Evolutionary conservation across 2,113 vertebrate species (phyloP).

Genomic region (Chunga burmeisteri): DNA sequence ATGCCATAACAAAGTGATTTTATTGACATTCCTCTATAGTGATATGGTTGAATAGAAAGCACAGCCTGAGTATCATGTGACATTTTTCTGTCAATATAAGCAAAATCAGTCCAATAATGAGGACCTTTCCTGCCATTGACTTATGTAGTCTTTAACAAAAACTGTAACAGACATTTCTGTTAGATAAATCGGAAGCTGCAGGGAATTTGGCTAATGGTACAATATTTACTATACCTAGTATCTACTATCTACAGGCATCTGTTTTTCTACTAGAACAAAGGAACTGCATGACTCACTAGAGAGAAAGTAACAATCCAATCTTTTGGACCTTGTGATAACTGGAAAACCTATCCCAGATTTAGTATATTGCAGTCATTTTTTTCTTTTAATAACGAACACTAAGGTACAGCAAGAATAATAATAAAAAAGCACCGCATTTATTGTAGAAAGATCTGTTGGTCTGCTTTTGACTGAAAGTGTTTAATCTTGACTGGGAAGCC

Average conservation of each 20-base stretch:
- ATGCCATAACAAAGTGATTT: slow-evolving; percentile 85
- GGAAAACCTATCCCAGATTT: slow-evolving; percentile 59
- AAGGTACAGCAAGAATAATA: slow-evolving; percentile 69
- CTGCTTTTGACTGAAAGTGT: slow-evolving; percentile 69
- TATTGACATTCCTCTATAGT: slow-evolving; percentile 89
- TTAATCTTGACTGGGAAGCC: slow-evolving; percentile 76
- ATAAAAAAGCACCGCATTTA: slow-evolving; percentile 73
- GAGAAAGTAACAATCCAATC: slow-evolving; percentile 69
- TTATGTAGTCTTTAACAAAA: slow-evolving; percentile 73
- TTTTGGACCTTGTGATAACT: slow-evolving; percentile 61
- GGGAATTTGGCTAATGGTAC: slow-evolving; percentile 72
- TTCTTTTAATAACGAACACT: slow-evolving; percentile 57
- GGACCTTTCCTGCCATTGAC: slow-evolving; percentile 74
- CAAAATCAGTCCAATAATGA: slow-evolving; percentile 75
- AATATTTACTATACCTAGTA: slow-evolving; percentile 70
- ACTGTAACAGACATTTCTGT: slow-evolving; percentile 62
- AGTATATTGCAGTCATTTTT: slow-evolving; percentile 64
- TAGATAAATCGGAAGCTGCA: slow-evolving; percentile 72
- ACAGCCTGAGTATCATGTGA: slow-evolving; percentile 85
- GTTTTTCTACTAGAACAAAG: slow-evolving; percentile 68
- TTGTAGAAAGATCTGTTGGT: slow-evolving; percentile 67
- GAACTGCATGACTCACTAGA: slow-evolving; percentile 69
- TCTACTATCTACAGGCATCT: slow-evolving; percentile 70
- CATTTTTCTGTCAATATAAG: slow-evolving; percentile 75
- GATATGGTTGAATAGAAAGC: slow-evolving; percentile 81